phyloP scores from a whole-genome alignment of 2,888 invertebrate genomes.

The Liopterus haemorrhoidalis region DNA sequence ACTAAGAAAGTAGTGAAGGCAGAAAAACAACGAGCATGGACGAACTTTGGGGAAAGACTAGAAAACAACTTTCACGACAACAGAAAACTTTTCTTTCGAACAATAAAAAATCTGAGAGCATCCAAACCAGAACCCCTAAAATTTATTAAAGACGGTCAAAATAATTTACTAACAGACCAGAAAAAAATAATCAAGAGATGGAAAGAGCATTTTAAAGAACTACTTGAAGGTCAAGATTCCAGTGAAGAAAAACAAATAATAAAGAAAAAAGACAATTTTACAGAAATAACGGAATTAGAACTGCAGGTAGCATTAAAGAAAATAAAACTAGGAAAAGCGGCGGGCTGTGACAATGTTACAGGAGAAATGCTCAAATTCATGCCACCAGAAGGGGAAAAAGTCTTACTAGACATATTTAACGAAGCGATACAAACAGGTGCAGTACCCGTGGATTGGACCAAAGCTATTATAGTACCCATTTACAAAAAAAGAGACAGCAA shows the following conservation, averaged over 20 bases:
- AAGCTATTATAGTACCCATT: slow-evolving; percentile 15
- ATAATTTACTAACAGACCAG: slow-evolving; percentile 1
- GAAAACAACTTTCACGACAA: slow-evolving; percentile 4
- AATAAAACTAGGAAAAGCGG: neutral
- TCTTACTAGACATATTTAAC: slow-evolving; percentile 4
- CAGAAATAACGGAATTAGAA: slow-evolving; percentile 1
- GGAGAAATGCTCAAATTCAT: neutral
- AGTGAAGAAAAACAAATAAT: neutral
- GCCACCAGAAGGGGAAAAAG: too few species aligned
- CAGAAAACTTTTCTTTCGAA: slow-evolving; percentile 6
- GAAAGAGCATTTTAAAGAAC: slow-evolving; percentile 8
- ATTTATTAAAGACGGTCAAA: neutral
- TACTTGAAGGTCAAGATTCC: neutral
- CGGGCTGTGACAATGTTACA: neutral
- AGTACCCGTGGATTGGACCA: slow-evolving; percentile 22
- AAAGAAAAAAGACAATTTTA: neutral
- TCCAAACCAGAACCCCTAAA: neutral
- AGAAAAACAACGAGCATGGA: slow-evolving; percentile 4
- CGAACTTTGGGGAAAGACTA: slow-evolving; percentile 6
- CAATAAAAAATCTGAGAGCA: neutral
- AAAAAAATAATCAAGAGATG: slow-evolving; percentile 9
- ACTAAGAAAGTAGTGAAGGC: slow-evolving; percentile 2
- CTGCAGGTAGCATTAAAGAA: neutral
- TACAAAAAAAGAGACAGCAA: slow-evolving; percentile 12
- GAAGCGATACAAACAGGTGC: slow-evolving; percentile 2